Conservation (phyloP, 1,140 invertebrate genomes). For the Octopus bimaculoides region DNA sequence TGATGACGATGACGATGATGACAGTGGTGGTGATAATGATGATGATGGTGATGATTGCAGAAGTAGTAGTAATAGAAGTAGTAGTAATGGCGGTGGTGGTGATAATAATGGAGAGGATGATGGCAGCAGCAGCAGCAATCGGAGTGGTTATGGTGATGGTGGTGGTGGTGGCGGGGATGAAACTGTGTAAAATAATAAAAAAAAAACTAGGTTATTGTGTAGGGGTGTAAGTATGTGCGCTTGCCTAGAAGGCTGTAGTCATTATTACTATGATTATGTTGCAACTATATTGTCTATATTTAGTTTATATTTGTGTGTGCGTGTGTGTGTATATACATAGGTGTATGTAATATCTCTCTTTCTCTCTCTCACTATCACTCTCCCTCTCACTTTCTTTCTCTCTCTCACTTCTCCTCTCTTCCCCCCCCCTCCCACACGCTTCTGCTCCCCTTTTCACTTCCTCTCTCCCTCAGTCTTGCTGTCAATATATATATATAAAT, state of each 20-base stretch:
- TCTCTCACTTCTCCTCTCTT: neutral
- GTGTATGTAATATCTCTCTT: neutral
- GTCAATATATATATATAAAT: neutral
- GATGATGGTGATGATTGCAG: neutral
- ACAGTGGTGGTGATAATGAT: neutral
- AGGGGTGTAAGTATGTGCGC: no score
- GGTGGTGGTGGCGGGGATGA: neutral
- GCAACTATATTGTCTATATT: no score
- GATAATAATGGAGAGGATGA: neutral
- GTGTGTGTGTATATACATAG: no score
- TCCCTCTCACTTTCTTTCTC: neutral
- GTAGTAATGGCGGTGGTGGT: neutral
- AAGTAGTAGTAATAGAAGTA: no score
- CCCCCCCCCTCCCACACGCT: neutral
- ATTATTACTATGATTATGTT: no score
- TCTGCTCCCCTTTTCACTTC: neutral
- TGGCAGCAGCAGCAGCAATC: neutral
- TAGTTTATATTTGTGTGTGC: no score
- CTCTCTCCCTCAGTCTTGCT: neutral
- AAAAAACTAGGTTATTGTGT: neutral
- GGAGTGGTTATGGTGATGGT: neutral
- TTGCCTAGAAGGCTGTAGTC: no score
- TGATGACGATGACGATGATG: no score
- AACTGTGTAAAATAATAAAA: neutral
- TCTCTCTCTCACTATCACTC: neutral